Base-by-base conservation (phyloP, 2,888 invertebrate species). In the Tanypteryx hageni region DNA sequence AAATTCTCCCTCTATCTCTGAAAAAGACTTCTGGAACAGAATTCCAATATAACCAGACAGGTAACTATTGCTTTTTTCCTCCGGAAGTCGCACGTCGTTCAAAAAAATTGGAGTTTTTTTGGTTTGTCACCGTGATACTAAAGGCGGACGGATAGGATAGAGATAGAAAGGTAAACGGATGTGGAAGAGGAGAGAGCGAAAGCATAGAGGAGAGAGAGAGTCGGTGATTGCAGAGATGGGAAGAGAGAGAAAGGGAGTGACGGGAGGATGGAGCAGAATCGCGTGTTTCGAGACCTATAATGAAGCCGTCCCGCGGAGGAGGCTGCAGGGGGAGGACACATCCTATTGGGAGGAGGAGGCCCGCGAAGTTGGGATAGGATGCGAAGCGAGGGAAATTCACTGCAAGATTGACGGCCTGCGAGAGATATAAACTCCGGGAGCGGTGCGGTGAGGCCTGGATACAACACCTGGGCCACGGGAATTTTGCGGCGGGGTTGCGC, bases 391-490 rank as follows among this genome's bases (percentile, higher is more conserved):
- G 8, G 84, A 7, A 22, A 76, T 76, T n/a, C 76, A 76, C 22
- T 76, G 76, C 76, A 76, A 76, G 76, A 76, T 76, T 76, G 76
- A 76, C 76, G 76, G 76, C 76, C 76, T 76, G 76, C n/a, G 76
- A 76, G 76, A 27, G 76, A 22, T 76, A 76, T 76, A 76, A 76
- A 76, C 76, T 76, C 27, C 76, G n/a, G 22, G 44, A 10, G 76
- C 22, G 76, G 22, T 68, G 68, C n/a, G 68, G 76, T 22, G 76
- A 76, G 76, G 76, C 27, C 76, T 76, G 76, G 76, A 76, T 76
- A 76, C 27, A 76, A 76, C 76, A 76, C 76, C 76, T 76, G 76
- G 76, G 76, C 76, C 76, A 13, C 76, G 76, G 76, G 22, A 76
- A 76, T 76, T 76, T 76, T 76, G 76, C 27, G 76, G 76, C 76